These are phyloP conservation scores for Labroides dimidiatus DNA, from an alignment of 2,797 vertebrate genomes.

Conservation along the genomic window DNA sequence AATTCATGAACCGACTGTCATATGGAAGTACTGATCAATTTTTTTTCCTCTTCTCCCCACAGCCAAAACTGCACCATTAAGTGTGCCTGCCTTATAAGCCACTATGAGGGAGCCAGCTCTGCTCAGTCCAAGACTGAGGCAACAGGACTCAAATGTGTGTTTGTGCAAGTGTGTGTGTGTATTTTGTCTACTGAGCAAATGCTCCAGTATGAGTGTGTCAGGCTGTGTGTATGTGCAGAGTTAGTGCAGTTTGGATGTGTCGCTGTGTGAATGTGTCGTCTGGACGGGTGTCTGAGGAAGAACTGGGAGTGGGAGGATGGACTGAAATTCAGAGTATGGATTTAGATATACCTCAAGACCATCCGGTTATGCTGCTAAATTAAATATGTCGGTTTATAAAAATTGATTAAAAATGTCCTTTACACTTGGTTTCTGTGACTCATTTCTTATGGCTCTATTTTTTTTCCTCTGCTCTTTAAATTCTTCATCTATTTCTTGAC, in stretches of 20 bases:
- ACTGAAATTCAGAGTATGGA: slow-evolving; percentile 78
- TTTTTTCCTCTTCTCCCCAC: slow-evolving; percentile 60
- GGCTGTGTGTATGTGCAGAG: slow-evolving; percentile 35
- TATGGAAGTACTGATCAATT: slow-evolving; percentile 22
- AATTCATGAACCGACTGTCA: not conserved
- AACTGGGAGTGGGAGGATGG: slow-evolving; percentile 34
- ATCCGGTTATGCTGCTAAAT: slow-evolving; percentile 93
- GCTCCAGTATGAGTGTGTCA: slow-evolving; percentile 42
- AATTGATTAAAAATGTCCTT: slow-evolving; percentile 85
- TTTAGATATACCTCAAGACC: slow-evolving; percentile 95
- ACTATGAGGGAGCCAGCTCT: slow-evolving; percentile 78
- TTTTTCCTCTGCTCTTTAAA: not conserved
- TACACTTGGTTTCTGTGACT: slow-evolving; percentile 67
- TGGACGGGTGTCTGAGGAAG: slow-evolving; percentile 58
- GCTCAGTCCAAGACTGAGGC: slow-evolving; percentile 69
- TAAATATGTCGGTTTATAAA: slow-evolving; percentile 86
- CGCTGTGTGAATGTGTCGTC: slow-evolving; percentile 49
- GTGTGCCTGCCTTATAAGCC: slow-evolving; percentile 87
- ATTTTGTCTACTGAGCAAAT: slow-evolving; percentile 30
- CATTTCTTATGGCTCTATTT: not conserved
- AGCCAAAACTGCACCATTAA: slow-evolving; percentile 97
- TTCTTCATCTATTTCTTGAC: not conserved
- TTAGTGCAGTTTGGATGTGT: slow-evolving; percentile 47
- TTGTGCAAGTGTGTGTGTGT: slow-evolving; percentile 22
- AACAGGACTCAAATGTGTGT: slow-evolving; percentile 57